Evolutionary conservation across 2,888 invertebrate genomes (phyloP).

Genomic region (Melitaea athalia): DNA sequence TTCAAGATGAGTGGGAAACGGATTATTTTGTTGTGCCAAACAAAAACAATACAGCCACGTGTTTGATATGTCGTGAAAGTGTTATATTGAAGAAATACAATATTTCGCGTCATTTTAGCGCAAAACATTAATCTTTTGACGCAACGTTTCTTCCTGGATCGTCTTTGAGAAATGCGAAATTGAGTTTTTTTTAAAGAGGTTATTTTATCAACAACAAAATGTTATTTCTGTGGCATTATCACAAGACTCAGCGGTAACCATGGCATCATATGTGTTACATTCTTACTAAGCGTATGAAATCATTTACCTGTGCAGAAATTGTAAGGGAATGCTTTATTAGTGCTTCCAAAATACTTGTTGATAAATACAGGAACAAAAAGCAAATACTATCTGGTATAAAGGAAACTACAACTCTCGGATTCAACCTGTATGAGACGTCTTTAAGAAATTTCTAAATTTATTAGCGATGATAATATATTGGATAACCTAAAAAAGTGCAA

Average conservation of each 20-base stretch:
- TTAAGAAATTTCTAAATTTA: not conserved
- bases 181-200: too few species aligned
- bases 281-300: slow-evolving; percentile 33
- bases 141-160: too few species aligned
- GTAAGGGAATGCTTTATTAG: slow-evolving; percentile 30
- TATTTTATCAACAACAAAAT: slow-evolving; percentile 6
- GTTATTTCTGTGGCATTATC: not conserved
- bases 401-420: not conserved
- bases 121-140: too few species aligned
- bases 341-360: slow-evolving; percentile 28
- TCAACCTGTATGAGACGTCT: not conserved
- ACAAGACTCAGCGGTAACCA: not conserved
- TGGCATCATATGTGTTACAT: slow-evolving; percentile 25
- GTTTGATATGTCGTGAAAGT: too few species aligned
- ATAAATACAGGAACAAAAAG: slow-evolving; percentile 6
- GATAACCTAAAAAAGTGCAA: slow-evolving; percentile 9
- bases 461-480: not conserved
- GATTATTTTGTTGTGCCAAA: too few species aligned
- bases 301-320: slow-evolving; percentile 33
- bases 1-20: too few species aligned
- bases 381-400: not conserved
- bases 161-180: too few species aligned
- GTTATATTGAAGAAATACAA: too few species aligned
- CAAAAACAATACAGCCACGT: too few species aligned
- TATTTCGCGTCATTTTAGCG: too few species aligned